Evolutionary conservation across 2,888 invertebrate genomes (phyloP), one percentile per base, ranked within the genome.

Genomic region (Hypomecis atomaria): DNA sequence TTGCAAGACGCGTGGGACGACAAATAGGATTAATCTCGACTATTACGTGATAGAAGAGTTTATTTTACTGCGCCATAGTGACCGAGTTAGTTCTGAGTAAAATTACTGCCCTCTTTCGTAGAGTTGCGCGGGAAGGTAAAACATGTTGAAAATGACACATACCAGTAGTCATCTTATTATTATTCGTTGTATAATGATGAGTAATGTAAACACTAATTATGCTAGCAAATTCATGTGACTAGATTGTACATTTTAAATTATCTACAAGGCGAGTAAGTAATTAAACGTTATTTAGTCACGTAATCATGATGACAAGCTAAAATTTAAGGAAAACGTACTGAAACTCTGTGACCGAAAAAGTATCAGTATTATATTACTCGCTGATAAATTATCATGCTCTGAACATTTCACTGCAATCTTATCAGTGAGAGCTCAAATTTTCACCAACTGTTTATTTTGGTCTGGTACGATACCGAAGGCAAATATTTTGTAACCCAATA

Each of bases 1-100:
- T 89, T 89, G 87, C 89, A 87, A 72, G 66, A 87, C 84, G 87
- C 88, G 92, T 90, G 89, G 91, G 90, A 87, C 88, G 88, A 87
- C 88, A 89, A 71, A 87, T 88, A 83, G 87, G 87, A 88, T 89
- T 88, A 87, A 90, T 89, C 85, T 85, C 80, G 79, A 82, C 77
- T 77, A 74, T 80, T 78, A 78, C 76, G 72, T 75, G 67, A 74
- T 71, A 77, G 76, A 64, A 56, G 52, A 62, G 50, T 60, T 65
- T 59, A 60, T 48, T 57, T 50, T 55, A 34, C 58, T 65, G 54
- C 40, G 52, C 65, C 55, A 57, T 62, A 64, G 61, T 49, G 36
- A 23, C 40, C 4, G 40, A 40, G 9, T 40, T 9, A 9, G 11
- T 52, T 52, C 52, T 42, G 5, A 9, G 40, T 40, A 36, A 54